phyloP scores from a whole-genome alignment of 2,113 vertebrate genomes.

The Boleophthalmus pectinirostris region DNA sequence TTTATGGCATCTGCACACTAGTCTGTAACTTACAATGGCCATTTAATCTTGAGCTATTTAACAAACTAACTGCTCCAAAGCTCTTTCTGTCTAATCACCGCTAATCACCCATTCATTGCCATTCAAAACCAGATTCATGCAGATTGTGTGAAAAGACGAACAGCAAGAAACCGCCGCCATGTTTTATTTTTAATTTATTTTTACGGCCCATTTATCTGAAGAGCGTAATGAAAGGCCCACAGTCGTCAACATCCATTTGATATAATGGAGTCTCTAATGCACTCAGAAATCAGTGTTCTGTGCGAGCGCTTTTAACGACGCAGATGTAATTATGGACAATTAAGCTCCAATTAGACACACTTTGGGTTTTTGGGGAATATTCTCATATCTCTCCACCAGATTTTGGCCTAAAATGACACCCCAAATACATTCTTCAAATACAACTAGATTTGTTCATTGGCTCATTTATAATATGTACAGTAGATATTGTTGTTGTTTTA shows the following conservation, averaged over 20 bases:
- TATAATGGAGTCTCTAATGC: conserved; percentile 44
- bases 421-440: not conserved
- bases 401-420: not conserved
- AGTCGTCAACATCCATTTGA: conserved; percentile 53
- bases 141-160: not conserved
- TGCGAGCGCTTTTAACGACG: conserved; percentile 32
- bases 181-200: conserved; percentile 31
- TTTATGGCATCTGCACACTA: not conserved
- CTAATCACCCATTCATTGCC: conserved; percentile 2
- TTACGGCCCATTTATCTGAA: conserved; percentile 38
- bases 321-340: conserved; percentile 34
- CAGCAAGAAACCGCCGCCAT: conserved; percentile 14
- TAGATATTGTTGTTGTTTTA: too few species aligned
- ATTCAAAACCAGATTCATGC: not conserved
- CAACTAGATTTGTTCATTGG: not conserved
- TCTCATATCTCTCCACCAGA: not conserved
- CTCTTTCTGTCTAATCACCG: not conserved
- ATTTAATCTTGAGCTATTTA: not conserved
- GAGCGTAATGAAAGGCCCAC: conserved; percentile 32
- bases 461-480: too few species aligned
- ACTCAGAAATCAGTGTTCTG: conserved; percentile 35
- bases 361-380: not conserved
- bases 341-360: conserved; percentile 8
- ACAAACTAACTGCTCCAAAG: not conserved
- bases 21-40: not conserved